Conservation (phyloP, 2,888 invertebrate genomes). For the Patella depressa region DNA sequence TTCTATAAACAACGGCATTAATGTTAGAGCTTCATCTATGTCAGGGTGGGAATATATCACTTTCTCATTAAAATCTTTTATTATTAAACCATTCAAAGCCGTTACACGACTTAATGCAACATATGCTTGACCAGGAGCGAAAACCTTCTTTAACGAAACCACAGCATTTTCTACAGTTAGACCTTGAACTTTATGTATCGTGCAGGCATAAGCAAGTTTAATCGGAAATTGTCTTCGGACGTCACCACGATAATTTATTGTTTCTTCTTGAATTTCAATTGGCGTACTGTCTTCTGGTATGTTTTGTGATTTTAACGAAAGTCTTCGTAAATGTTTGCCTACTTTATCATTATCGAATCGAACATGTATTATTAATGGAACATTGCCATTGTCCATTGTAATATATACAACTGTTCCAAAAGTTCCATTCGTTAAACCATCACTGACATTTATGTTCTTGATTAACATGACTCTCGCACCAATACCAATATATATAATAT, state of each 20-base stretch:
- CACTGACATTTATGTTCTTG: not conserved
- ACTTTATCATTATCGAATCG: constrained; percentile 25
- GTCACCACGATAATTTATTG: constrained; percentile 13
- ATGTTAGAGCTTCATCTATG: constrained; percentile 10
- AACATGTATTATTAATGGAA: constrained; percentile 16
- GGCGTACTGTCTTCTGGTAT: constrained; percentile 6
- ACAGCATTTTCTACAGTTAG: constrained; percentile 23
- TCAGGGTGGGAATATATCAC: constrained; percentile 22
- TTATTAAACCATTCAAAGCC: constrained; percentile 23
- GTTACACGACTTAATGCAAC: constrained; percentile 33
- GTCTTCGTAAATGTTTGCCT: constrained; percentile 13
- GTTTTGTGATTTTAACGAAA: not conserved
- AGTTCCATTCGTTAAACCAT: not conserved
- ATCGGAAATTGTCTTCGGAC: constrained; percentile 26
- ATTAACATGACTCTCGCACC: constrained; percentile 17
- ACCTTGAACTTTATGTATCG: constrained; percentile 34
- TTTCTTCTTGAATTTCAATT: constrained; percentile 18
- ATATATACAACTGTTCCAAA: no score
- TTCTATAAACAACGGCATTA: constrained; percentile 15
- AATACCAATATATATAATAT: not conserved
- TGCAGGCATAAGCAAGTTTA: constrained; percentile 30
- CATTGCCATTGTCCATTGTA: not conserved
- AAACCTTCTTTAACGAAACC: constrained; percentile 24
- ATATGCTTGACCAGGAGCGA: constrained; percentile 31
- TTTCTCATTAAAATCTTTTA: constrained; percentile 21